Evolutionary conservation across 2,888 invertebrate species (phyloP).

Genomic region (Pollenia labialis): DNA sequence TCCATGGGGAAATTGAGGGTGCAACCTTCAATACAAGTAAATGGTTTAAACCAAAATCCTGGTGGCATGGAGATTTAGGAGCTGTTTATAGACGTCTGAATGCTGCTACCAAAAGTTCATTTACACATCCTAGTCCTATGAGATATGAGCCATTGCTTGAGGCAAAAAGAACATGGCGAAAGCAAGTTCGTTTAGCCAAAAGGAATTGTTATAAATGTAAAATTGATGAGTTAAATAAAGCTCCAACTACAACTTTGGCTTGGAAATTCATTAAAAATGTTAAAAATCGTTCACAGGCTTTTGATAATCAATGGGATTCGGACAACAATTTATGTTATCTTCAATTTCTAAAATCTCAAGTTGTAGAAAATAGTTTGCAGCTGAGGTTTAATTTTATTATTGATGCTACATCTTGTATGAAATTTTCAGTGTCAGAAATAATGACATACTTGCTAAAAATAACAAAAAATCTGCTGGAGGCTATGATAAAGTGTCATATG

Average conservation of each 20-base stretch:
- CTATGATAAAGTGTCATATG: neutral
- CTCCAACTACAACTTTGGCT: conserved; percentile 9
- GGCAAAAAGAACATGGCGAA: neutral
- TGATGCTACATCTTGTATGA: neutral
- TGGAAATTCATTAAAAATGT: conserved; percentile 31
- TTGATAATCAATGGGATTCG: neutral
- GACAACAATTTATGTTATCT: neutral
- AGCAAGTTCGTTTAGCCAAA: neutral
- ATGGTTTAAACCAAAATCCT: neutral
- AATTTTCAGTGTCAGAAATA: neutral
- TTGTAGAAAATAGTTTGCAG: too few species aligned
- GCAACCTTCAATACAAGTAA: neutral
- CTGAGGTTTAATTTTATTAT: too few species aligned
- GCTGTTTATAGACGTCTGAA: neutral
- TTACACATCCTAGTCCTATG: neutral
- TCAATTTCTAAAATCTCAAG: too few species aligned
- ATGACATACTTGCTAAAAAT: neutral
- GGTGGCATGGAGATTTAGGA: conserved; percentile 2
- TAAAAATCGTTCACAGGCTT: neutral
- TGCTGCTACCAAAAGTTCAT: conserved; percentile 4
- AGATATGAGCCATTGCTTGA: neutral
- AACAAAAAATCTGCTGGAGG: conserved; percentile 26
- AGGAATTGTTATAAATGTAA: neutral
- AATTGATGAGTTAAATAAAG: conserved; percentile 11
- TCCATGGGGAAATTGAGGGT: neutral